Conservation (phyloP, 2,797 vertebrate genomes). For the Orientallactaga sibirica region DNA sequence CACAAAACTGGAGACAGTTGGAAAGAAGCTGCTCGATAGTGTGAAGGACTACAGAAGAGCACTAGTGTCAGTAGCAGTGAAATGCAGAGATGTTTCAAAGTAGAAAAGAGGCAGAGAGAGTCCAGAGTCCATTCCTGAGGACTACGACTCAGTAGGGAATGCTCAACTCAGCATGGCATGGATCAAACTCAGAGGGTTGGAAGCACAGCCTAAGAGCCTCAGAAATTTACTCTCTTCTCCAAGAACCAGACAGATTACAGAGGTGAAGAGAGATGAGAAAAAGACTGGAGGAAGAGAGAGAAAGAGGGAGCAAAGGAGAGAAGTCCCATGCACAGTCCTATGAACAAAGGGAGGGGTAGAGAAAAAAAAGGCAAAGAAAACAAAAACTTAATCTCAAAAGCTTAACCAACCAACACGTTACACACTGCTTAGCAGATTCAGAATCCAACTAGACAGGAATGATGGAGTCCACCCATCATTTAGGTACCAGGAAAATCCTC, state of each 20-base stretch:
- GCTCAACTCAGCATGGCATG: not conserved
- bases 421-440: too few relatives aligned
- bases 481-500: not conserved
- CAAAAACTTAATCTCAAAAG: not conserved
- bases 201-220: not conserved
- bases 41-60: too few relatives aligned
- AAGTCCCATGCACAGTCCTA: not conserved
- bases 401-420: not conserved
- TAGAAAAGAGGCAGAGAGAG: too few relatives aligned
- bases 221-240: not conserved
- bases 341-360: too few relatives aligned
- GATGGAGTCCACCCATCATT: too few relatives aligned
- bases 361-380: not conserved
- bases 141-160: too few relatives aligned
- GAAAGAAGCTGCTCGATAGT: not conserved
- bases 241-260: not conserved
- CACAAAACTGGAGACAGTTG: not conserved
- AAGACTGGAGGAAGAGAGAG: not conserved
- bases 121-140: too few relatives aligned
- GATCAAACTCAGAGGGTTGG: not conserved
- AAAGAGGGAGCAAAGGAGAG: not conserved
- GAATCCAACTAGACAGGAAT: not conserved
- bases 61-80: not conserved
- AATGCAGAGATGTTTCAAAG: not conserved
- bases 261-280: too few relatives aligned